These are phyloP conservation scores for Leucopsar rothschildi DNA, from an alignment of 2,113 vertebrate genomes.

Conservation along the genomic window DNA sequence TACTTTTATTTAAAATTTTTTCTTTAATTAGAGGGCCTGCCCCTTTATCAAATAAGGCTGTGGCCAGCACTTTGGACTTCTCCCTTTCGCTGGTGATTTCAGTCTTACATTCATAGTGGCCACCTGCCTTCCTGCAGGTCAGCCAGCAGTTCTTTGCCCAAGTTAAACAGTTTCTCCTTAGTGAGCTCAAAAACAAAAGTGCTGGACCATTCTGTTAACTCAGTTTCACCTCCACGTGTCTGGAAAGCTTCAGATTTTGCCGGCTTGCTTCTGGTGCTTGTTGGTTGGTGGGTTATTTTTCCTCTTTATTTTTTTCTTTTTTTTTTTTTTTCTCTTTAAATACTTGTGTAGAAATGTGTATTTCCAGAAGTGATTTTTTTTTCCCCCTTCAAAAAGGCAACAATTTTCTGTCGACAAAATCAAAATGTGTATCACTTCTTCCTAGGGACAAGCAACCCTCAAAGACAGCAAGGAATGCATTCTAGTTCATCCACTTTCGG, in stretches of 20 bases:
- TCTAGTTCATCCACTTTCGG: constrained; percentile 99
- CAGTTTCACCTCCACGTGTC: not conserved
- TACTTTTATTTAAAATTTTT: constrained; percentile 85
- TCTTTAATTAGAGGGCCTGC: constrained; percentile 92
- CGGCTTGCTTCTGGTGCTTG: constrained; percentile 46
- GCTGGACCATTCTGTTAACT: constrained; percentile 70
- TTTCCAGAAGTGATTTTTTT: constrained; percentile 51
- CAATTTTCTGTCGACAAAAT: constrained; percentile 48
- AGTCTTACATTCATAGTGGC: constrained; percentile 84
- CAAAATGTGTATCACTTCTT: constrained; percentile 64
- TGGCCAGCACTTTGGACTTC: constrained; percentile 94
- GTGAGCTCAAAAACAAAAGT: constrained; percentile 76
- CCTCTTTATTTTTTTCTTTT: too few species aligned
- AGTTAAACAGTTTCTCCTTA: constrained; percentile 73
- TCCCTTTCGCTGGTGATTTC: constrained; percentile 96
- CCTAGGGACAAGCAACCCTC: constrained; percentile 75
- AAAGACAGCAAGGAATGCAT: constrained; percentile 76
- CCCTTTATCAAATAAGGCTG: constrained; percentile 92
- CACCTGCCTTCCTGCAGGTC: constrained; percentile 71
- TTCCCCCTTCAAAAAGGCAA: constrained; percentile 19
- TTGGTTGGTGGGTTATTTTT: not conserved
- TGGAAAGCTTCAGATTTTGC: constrained; percentile 17
- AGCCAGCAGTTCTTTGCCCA: constrained; percentile 72
- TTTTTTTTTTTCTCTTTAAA: not conserved
- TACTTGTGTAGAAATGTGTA: not conserved